These are phyloP conservation scores for Gymnogyps californianus DNA, from an alignment of 2,113 vertebrate genomes.

Conservation along the genomic window DNA sequence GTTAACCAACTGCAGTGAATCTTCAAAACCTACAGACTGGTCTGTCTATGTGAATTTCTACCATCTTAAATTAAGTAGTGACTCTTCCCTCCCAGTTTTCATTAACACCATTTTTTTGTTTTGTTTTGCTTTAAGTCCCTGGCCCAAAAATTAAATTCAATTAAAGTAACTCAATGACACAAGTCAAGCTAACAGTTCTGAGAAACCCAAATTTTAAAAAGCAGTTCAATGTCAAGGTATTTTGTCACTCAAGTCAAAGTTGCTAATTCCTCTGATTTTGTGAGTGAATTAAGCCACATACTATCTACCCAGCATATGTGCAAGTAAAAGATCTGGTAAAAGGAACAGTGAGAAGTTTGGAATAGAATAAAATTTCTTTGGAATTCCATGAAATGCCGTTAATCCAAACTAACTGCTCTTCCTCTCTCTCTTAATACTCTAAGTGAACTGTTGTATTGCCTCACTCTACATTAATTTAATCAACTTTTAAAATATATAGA, in stretches of 20 bases:
- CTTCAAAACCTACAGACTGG: not conserved
- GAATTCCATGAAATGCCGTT: not conserved
- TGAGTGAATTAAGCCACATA: not conserved
- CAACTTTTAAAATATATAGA: not conserved
- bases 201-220: not conserved
- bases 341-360: not conserved
- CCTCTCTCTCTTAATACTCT: not conserved
- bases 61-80: not conserved
- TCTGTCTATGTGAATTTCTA: not conserved
- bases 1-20: not conserved
- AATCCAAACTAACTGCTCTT: not conserved
- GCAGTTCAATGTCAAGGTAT: not conserved
- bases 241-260: not conserved
- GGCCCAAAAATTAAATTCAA: not conserved
- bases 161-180: not conserved
- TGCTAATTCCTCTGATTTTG: not conserved
- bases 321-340: not conserved
- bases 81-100: not conserved
- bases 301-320: not conserved
- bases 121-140: not conserved
- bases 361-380: not conserved
- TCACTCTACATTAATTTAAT: not conserved
- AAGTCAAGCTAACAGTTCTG: not conserved
- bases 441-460: not conserved
- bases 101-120: not conserved